These are phyloP conservation scores for Schizotus pectinicornis DNA, from an alignment of 2,888 invertebrate genomes.

Conservation along the genomic window DNA sequence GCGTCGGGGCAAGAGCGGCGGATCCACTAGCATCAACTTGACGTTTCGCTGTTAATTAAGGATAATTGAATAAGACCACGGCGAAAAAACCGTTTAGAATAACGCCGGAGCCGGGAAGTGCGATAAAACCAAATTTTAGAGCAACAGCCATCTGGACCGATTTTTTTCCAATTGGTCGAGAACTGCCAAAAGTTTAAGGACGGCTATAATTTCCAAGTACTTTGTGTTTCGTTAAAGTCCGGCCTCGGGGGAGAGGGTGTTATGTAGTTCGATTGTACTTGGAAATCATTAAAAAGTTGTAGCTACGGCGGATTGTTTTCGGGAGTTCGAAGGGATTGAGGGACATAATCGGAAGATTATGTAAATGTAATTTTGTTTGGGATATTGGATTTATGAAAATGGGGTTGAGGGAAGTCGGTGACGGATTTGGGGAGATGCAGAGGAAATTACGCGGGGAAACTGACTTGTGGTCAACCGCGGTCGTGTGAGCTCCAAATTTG, in stretches of 20 bases:
- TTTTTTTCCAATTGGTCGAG: too few species aligned
- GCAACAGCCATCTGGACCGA: too few species aligned
- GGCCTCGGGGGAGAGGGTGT: too few species aligned
- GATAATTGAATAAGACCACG: constrained; percentile 26
- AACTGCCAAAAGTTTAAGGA: too few species aligned
- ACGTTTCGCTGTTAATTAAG: constrained; percentile 31
- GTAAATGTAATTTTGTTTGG: constrained; percentile 59
- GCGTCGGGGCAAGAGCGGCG: constrained; percentile 23
- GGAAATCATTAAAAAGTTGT: neutral
- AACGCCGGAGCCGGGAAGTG: neutral
- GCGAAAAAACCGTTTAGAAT: constrained; percentile 21
- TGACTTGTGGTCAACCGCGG: neutral
- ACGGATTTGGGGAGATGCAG: constrained; percentile 47
- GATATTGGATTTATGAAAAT: constrained; percentile 59
- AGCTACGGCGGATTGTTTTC: constrained; percentile 4
- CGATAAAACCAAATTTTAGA: too few species aligned
- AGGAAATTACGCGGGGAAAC: constrained; percentile 8
- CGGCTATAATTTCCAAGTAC: too few species aligned
- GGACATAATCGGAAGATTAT: constrained; percentile 57
- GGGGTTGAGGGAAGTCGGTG: constrained; percentile 49
- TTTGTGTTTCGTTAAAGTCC: too few species aligned
- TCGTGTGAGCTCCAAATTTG: constrained; percentile 5
- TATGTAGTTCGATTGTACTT: neutral
- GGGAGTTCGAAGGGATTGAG: constrained; percentile 24
- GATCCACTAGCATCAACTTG: constrained; percentile 20